Evolutionary conservation across 2,113 vertebrate genomes (phyloP).

Genomic region (Hippocampus zosterae): DNA sequence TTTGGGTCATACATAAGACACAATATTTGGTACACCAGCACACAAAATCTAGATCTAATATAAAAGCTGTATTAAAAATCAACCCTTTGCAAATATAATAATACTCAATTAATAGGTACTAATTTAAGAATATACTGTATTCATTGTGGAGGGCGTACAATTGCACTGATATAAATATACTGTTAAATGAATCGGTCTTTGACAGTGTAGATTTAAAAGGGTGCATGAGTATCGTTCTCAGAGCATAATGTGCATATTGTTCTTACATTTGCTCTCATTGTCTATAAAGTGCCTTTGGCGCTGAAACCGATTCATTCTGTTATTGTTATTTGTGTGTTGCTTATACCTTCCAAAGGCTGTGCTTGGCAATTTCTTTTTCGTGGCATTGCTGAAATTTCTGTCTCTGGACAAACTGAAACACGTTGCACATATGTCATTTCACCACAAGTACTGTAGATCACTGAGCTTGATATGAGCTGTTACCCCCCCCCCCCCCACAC

Average conservation of each 20-base stretch:
- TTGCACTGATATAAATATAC: background rate
- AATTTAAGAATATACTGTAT: background rate
- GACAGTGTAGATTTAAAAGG: background rate
- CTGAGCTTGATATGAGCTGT: background rate
- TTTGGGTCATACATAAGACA: background rate
- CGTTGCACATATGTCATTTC: constrained; percentile 1
- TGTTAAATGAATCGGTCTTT: background rate
- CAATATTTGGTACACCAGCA: background rate
- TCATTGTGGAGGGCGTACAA: background rate
- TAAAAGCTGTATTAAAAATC: background rate
- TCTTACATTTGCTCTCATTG: background rate
- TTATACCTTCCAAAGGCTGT: constrained; percentile 63
- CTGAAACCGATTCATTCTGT: background rate
- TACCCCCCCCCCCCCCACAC: background rate
- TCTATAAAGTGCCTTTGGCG: background rate
- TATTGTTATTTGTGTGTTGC: background rate
- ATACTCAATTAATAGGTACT: background rate
- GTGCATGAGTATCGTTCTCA: background rate
- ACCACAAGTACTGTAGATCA: background rate
- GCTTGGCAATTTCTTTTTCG: constrained; percentile 51
- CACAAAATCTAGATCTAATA: background rate
- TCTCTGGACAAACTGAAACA: constrained; percentile 63
- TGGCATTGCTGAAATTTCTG: constrained; percentile 46
- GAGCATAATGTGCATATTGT: background rate
- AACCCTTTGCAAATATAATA: background rate